Evolutionary conservation across 2,797 vertebrate species (phyloP).

Genomic region (Smutsia temminckii): DNA sequence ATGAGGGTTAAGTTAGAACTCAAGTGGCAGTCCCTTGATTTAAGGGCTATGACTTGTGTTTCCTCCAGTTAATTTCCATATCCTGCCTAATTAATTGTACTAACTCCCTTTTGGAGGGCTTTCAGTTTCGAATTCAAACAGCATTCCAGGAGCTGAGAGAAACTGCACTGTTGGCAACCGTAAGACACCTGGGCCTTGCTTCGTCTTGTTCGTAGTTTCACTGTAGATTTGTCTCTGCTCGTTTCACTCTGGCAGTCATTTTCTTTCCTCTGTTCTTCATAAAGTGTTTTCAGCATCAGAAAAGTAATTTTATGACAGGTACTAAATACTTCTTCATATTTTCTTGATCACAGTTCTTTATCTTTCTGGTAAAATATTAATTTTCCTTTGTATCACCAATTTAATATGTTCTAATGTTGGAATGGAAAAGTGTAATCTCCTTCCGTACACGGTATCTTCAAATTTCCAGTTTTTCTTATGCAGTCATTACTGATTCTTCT

Average conservation of each 20-base stretch:
- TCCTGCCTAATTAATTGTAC: background rate
- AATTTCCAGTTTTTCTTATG: conserved; percentile 14
- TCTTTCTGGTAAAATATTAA: conserved; percentile 47
- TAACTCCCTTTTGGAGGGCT: background rate
- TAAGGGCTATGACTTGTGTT: background rate
- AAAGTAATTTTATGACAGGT: conserved; percentile 42
- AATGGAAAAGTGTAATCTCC: background rate
- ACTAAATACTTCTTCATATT: conserved; percentile 38
- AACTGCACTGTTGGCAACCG: background rate
- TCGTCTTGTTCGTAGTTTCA: conserved; percentile 34
- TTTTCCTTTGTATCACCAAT: conserved; percentile 38
- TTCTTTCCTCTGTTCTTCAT: conserved; percentile 55
- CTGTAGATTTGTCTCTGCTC: background rate
- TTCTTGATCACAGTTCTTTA: conserved; percentile 45
- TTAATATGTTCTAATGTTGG: background rate
- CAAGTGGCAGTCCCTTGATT: background rate
- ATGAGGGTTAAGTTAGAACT: background rate
- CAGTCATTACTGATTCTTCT: background rate
- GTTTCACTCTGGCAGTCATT: background rate
- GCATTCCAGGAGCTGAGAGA: conserved; percentile 10
- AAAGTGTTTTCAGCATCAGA: conserved; percentile 48
- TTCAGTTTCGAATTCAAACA: background rate
- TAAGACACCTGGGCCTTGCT: background rate
- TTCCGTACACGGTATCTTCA: conserved; percentile 37
- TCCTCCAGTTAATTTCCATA: background rate